Evolutionary conservation across 2,888 invertebrate species (phyloP).

Genomic region (Hydrotaea cyrtoneurina): DNA sequence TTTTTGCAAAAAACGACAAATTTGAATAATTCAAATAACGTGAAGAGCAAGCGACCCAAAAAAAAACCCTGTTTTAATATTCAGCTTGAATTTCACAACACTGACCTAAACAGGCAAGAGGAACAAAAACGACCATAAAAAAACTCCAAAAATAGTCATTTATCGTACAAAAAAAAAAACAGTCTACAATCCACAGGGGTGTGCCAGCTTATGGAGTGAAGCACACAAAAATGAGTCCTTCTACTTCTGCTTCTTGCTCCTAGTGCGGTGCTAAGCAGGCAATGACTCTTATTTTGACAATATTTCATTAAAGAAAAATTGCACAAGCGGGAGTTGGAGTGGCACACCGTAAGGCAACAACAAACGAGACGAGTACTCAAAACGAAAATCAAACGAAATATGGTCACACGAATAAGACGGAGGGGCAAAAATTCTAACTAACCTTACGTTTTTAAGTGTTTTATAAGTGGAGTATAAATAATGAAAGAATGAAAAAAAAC

Average conservation of each 20-base stretch:
- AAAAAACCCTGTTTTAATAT: slow-evolving; percentile 17
- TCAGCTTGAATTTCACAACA: slow-evolving; percentile 22
- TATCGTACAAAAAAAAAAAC: slow-evolving; percentile 23
- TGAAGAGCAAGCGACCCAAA: not conserved
- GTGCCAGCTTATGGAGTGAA: not conserved
- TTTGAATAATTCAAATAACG: slow-evolving; percentile 28
- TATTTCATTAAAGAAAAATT: slow-evolving; percentile 51
- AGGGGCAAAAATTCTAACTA: slow-evolving; percentile 48
- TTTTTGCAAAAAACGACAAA: not conserved
- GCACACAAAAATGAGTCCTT: not conserved
- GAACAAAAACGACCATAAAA: not conserved
- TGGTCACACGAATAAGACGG: slow-evolving; percentile 4
- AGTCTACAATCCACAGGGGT: not conserved
- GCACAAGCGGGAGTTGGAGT: slow-evolving; percentile 56
- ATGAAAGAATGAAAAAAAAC: slow-evolving; percentile 36
- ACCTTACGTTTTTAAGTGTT: slow-evolving; percentile 64
- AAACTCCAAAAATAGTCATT: slow-evolving; percentile 31
- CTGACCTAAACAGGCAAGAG: slow-evolving; percentile 27
- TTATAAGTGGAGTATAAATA: slow-evolving; percentile 63
- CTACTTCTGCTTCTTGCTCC: not conserved
- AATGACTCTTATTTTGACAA: slow-evolving; percentile 50
- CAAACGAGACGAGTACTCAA: not conserved
- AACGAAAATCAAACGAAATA: slow-evolving; percentile 20
- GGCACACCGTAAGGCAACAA: slow-evolving; percentile 29
- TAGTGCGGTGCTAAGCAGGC: slow-evolving; percentile 32